Base-by-base conservation (phyloP, 2,797 vertebrate genomes). In the Clarias pachynema region DNA sequence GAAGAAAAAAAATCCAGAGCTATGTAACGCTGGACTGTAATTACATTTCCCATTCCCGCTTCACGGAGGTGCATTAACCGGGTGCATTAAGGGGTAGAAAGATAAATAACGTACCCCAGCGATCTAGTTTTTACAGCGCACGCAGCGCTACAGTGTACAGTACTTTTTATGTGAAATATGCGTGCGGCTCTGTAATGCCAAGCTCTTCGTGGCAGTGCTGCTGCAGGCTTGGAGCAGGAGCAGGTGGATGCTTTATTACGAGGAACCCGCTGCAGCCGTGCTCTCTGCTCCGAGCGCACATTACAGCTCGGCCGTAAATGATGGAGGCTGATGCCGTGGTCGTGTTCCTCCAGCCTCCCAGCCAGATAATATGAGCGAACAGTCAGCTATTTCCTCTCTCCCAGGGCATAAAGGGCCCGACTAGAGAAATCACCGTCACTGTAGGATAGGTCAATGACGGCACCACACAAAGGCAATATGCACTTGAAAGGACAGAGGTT, bases 401-500 rank as follows among this genome's bases (percentile, higher is more conserved):
- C 20, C 56, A 72, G 49, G 53, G 68, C 82, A 65, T 80, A 26
- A 86, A 68, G 85, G 77, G 75, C 65, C 68, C 69, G 74, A 82
- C 80, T 59, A 73, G 72, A 85, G 87, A 82, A 89, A 85, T 85
- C 65, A 73, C 84, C 79, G 49, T 79, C 87, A 81, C 79, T 87
- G 87, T 31, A 40, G 34, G 73, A 83, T 85, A 88, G 87, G 87
- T 89, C 85, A 89, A 78, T 87, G 85, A 84, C 22, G 53, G 77
- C 57, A 0, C 72, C 66, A 69, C 34, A 72, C 57, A 83, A 79
- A 82, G 78, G 79, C 83, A 89, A 81, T 84, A 87, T 84, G 72
- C 57, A 78, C 86, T 87, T 89, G 74, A 88, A 88, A 88, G 81
- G 60, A 87, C 85, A 87, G 79, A 84, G 86, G 84, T 88, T 53